phyloP scores from a whole-genome alignment of 2,797 vertebrate species.

The Crocidura indochinensis region DNA sequence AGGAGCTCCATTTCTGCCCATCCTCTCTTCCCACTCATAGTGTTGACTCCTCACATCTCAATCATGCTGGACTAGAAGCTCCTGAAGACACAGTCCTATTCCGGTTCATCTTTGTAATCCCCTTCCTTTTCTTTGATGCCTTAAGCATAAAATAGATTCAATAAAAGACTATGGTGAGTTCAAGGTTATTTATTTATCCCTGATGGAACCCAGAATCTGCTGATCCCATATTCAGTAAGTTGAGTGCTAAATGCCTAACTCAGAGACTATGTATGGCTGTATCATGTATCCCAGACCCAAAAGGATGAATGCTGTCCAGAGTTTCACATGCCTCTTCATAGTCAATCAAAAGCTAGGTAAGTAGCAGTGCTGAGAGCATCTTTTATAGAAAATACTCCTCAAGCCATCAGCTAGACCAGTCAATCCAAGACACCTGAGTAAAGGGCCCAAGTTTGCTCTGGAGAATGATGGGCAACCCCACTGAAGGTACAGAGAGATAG shows the following conservation, averaged over 20 bases:
- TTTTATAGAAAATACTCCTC: not conserved
- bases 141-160: conserved; percentile 40
- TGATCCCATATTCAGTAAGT: conserved; percentile 19
- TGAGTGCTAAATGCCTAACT: not conserved
- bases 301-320: not conserved
- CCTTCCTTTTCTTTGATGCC: not conserved
- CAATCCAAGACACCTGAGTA: not conserved
- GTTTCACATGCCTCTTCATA: not conserved
- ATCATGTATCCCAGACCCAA: not conserved
- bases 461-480: not conserved
- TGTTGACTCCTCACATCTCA: not conserved
- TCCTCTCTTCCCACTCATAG: no score
- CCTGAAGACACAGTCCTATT: not conserved
- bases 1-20: not conserved
- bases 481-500: no score
- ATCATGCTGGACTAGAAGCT: not conserved
- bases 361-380: not conserved
- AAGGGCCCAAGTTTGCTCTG: not conserved
- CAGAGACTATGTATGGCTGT: not conserved
- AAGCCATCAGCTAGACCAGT: not conserved
- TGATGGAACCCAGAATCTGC: conserved; percentile 21
- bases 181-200: conserved; percentile 42
- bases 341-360: not conserved
- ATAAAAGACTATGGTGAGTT: conserved; percentile 41
- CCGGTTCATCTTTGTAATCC: not conserved